Evolutionary conservation across 2,888 invertebrate genomes (phyloP).

Genomic region (Nowickia ferox): DNA sequence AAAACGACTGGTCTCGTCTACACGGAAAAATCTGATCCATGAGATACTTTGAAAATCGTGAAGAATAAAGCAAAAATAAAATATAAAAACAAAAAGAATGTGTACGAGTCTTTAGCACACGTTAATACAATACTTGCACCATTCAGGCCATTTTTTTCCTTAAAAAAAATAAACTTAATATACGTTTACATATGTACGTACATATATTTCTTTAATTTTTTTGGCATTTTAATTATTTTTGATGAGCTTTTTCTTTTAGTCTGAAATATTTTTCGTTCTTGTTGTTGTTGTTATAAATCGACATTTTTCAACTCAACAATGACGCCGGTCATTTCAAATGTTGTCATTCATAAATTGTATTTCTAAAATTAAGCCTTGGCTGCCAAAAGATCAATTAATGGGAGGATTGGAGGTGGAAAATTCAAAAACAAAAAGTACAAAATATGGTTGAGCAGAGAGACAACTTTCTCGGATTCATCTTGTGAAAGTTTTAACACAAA

Average conservation of each 20-base stretch:
- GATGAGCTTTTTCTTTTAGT: slow-evolving; percentile 19
- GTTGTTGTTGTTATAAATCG: slow-evolving; percentile 9
- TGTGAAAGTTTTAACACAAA: no score
- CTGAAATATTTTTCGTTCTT: background rate
- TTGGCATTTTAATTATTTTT: slow-evolving; percentile 65
- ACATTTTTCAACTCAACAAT: slow-evolving; percentile 36
- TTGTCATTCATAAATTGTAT: slow-evolving; percentile 48
- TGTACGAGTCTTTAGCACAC: slow-evolving; percentile 44
- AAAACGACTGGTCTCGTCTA: slow-evolving; percentile 10
- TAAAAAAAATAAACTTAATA: slow-evolving; percentile 53
- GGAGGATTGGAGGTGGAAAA: background rate
- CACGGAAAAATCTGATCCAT: slow-evolving; percentile 52
- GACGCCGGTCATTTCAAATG: slow-evolving; percentile 15
- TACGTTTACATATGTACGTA: background rate
- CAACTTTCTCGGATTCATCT: no score
- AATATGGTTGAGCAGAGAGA: background rate
- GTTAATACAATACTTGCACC: slow-evolving; percentile 53
- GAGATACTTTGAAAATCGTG: slow-evolving; percentile 2
- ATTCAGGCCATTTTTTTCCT: slow-evolving; percentile 18
- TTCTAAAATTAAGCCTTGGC: background rate
- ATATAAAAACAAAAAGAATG: slow-evolving; percentile 8
- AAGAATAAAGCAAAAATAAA: slow-evolving; percentile 3
- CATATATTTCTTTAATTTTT: slow-evolving; percentile 28
- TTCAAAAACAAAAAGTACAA: background rate
- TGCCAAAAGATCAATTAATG: background rate